These are phyloP conservation scores for Oncorhynchus gorbuscha DNA, from an alignment of 2,113 vertebrate species.

Conservation along the genomic window DNA sequence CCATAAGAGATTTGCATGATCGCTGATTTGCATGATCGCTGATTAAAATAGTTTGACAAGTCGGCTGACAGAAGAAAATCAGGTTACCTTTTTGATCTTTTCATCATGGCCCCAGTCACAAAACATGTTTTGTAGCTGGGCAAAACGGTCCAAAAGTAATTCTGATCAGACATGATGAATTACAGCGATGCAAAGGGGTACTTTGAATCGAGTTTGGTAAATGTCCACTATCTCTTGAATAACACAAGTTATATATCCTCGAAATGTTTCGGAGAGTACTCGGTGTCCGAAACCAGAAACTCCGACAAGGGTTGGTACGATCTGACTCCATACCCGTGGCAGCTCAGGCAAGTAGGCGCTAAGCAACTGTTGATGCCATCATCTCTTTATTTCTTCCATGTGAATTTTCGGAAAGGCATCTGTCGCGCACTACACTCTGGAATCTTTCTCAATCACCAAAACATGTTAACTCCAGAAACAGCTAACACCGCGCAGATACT, in stretches of 20 bases:
- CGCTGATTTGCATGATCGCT: not conserved
- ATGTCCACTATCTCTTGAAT: not conserved
- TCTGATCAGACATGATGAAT: conserved; percentile 83
- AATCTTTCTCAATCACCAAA: not conserved
- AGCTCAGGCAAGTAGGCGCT: conserved; percentile 22
- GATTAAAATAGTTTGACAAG: not conserved
- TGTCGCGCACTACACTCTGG: not conserved
- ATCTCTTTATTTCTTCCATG: not conserved
- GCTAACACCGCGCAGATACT: conserved; percentile 36
- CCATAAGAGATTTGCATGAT: not conserved
- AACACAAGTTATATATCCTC: not conserved
- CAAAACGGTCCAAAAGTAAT: conserved; percentile 85
- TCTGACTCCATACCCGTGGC: conserved; percentile 40
- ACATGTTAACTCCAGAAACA: conserved; percentile 43
- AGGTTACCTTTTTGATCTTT: conserved; percentile 85
- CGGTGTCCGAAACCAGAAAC: conserved; percentile 45
- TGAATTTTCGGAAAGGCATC: no score
- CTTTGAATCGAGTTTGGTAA: not conserved
- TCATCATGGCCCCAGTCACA: conserved; percentile 83
- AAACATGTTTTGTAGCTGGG: conserved; percentile 84
- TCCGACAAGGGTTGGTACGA: conserved; percentile 42
- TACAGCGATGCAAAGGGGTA: not conserved
- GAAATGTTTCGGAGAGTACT: conserved; percentile 17
- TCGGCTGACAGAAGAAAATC: not conserved
- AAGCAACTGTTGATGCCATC: conserved; percentile 35